These are phyloP conservation scores for Candidula unifasciata DNA, from an alignment of 2,888 invertebrate species.

Conservation along the genomic window DNA sequence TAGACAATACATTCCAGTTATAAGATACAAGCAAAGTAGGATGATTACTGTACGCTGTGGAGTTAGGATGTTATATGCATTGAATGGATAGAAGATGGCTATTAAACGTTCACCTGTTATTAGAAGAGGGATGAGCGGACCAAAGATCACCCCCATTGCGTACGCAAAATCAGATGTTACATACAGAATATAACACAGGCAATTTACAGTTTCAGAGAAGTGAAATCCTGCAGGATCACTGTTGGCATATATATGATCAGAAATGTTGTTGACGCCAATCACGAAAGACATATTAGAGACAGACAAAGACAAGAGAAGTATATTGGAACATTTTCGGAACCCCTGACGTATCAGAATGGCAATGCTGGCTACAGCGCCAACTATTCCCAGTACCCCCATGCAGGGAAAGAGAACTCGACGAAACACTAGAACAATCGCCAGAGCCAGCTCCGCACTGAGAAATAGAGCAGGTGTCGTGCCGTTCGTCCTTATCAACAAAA, in stretches of 20 bases:
- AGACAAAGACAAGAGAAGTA: constrained; percentile 8
- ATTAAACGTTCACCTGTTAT: constrained; percentile 18
- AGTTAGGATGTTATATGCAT: not conserved
- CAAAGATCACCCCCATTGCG: not conserved
- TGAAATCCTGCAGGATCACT: not conserved
- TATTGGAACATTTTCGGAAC: constrained; percentile 32
- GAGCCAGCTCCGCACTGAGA: too few species aligned
- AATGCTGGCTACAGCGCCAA: not conserved
- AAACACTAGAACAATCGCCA: not conserved
- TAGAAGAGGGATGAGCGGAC: not conserved
- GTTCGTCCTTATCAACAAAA: too few species aligned
- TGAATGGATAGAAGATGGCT: not conserved
- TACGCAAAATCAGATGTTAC: not conserved
- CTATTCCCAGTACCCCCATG: not conserved
- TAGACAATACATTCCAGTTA: not conserved
- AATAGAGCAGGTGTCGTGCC: too few species aligned
- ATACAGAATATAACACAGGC: not conserved
- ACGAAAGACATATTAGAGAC: not conserved
- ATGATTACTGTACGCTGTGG: not conserved
- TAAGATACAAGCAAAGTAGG: not conserved
- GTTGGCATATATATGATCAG: not conserved
- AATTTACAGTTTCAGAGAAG: constrained; percentile 3
- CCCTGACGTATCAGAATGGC: constrained; percentile 1
- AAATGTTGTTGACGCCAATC: not conserved
- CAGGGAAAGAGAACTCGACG: not conserved